These are phyloP conservation scores for Lepidocyrtinus sp. DNA, from an alignment of 2,888 invertebrate genomes.

Conservation along the genomic window DNA sequence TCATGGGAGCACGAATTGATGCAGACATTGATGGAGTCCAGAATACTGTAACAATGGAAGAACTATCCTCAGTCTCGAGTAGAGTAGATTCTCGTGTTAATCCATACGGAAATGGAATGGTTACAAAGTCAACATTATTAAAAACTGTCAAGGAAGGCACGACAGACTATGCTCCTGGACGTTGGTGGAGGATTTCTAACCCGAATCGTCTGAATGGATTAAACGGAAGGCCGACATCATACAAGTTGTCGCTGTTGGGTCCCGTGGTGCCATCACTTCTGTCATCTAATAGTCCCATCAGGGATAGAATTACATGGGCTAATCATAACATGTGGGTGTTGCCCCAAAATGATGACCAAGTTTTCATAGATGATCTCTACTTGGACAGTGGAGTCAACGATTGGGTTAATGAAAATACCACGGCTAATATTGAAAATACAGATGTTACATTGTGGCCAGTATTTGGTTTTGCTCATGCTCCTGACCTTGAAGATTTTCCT, in stretches of 20 bases:
- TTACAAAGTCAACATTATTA: background rate
- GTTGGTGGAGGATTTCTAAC: constrained; percentile 40
- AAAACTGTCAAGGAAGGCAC: constrained; percentile 37
- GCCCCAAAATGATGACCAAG: constrained; percentile 36
- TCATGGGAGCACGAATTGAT: constrained; percentile 36
- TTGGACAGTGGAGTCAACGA: constrained; percentile 31
- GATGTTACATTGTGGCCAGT: constrained; percentile 44
- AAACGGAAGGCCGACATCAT: constrained; percentile 22
- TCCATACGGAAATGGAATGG: constrained; percentile 50
- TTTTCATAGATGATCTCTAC: constrained; percentile 39
- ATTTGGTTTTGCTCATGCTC: background rate
- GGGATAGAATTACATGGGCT: constrained; percentile 28
- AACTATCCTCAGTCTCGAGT: background rate
- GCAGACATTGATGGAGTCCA: constrained; percentile 45
- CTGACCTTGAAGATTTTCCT: constrained; percentile 42
- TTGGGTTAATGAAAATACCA: constrained; percentile 33
- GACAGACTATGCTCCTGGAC: background rate
- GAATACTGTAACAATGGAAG: constrained; percentile 34
- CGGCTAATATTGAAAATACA: constrained; percentile 28
- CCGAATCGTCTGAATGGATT: background rate
- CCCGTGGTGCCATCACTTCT: background rate
- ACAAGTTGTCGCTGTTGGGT: constrained; percentile 16
- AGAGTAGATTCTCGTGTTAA: constrained; percentile 12
- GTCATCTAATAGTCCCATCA: constrained; percentile 30
- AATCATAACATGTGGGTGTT: constrained; percentile 48